Evolutionary conservation across 2,888 invertebrate species (phyloP).

Genomic region (Lithophane ornitopus): DNA sequence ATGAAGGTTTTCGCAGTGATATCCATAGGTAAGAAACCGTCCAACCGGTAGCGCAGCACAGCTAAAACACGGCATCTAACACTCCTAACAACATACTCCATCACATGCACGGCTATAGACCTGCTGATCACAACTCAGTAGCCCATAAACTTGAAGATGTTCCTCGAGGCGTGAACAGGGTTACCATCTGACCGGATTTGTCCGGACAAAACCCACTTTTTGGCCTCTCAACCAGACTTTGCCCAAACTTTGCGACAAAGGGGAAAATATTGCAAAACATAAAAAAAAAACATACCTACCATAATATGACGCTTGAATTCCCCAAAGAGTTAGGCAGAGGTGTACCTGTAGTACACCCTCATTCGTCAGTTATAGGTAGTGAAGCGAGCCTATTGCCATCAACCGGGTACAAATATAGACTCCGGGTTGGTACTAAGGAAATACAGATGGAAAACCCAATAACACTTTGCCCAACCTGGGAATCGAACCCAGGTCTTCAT

Average conservation of each 20-base stretch:
- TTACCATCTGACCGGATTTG: background rate
- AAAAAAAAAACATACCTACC: too few relatives aligned
- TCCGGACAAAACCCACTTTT: background rate
- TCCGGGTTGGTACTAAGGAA: background rate
- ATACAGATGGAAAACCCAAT: background rate
- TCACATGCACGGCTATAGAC: constrained; percentile 28
- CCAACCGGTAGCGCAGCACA: background rate
- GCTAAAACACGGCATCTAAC: background rate
- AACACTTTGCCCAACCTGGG: background rate
- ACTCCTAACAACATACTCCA: constrained; percentile 27
- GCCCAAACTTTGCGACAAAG: background rate
- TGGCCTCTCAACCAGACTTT: background rate
- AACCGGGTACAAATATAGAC: background rate
- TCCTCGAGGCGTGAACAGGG: constrained; percentile 64
- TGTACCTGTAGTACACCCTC: background rate
- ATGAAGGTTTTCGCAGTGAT: too few relatives aligned
- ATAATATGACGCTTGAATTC: background rate
- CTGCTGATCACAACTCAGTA: constrained; percentile 46
- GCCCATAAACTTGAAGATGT: constrained; percentile 53
- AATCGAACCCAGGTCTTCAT: background rate
- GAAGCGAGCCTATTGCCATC: background rate
- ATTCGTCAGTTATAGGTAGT: background rate
- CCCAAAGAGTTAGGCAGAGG: background rate
- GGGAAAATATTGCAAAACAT: background rate
- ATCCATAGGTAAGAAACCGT: too few relatives aligned